Conservation (phyloP, 2,113 vertebrate genomes). For the Atherinomorus stipes region DNA sequence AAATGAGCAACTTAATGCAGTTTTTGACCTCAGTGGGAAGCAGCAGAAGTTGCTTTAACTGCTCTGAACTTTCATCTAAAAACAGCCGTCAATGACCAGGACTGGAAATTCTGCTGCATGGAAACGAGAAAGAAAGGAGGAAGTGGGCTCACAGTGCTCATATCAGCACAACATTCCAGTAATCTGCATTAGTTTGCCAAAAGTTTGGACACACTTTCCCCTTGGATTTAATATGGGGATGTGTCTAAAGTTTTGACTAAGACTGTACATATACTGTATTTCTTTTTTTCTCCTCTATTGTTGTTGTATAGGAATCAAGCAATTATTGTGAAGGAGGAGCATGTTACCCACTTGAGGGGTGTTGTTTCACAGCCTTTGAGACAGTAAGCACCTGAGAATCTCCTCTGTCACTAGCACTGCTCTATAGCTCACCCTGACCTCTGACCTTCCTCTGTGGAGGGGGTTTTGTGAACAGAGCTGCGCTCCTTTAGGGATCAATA, state of each 20-base stretch:
- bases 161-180: neutral
- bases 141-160: neutral
- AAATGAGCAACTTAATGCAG: too few species aligned
- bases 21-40: neutral
- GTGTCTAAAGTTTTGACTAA: too few species aligned
- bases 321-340: neutral
- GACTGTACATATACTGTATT: too few species aligned
- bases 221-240: too few species aligned
- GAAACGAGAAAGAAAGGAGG: slow-evolving; percentile 39
- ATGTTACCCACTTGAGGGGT: slow-evolving; percentile 12
- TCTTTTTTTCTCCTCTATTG: neutral
- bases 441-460: slow-evolving; percentile 31
- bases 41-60: neutral
- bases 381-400: neutral
- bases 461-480: slow-evolving; percentile 10
- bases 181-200: too few species aligned
- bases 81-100: slow-evolving; percentile 17
- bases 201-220: too few species aligned
- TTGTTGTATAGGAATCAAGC: neutral
- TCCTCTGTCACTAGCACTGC: neutral
- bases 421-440: slow-evolving; percentile 34
- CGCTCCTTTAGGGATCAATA: slow-evolving; percentile 38
- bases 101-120: slow-evolving; percentile 39
- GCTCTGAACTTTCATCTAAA: neutral
- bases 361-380: slow-evolving; percentile 15